phyloP scores from a whole-genome alignment of 2,113 vertebrate species.

The Elaphurus davidianus region DNA sequence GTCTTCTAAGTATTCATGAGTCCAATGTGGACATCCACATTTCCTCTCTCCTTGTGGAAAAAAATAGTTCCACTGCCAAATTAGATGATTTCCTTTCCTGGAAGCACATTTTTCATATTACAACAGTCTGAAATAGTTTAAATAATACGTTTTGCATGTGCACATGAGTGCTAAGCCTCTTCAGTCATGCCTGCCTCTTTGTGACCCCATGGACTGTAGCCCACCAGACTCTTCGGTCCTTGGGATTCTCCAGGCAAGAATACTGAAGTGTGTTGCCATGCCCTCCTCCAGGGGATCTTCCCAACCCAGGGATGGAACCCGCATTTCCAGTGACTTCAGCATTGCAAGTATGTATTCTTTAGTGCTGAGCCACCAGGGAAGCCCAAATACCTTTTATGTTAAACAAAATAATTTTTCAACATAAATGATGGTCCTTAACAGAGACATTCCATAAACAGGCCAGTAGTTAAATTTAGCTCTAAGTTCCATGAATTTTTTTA shows the following conservation, averaged over 20 bases:
- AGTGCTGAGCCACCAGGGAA: not conserved
- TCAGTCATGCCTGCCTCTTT: not conserved
- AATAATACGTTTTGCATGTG: not conserved
- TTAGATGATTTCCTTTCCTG: constrained; percentile 22
- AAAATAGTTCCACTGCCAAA: not conserved
- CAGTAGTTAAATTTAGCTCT: not conserved
- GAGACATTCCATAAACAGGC: not conserved
- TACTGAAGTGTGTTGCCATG: not conserved
- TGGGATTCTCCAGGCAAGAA: not conserved
- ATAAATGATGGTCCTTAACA: not conserved
- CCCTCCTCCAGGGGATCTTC: not conserved
- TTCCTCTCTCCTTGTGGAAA: not conserved
- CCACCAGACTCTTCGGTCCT: not conserved
- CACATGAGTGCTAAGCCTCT: not conserved
- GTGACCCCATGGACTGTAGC: not conserved
- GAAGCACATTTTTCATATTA: not conserved
- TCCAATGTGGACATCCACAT: not conserved
- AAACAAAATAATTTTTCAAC: constrained; percentile 26
- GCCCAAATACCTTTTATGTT: not conserved
- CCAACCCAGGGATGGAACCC: not conserved
- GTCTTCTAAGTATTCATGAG: constrained; percentile 26
- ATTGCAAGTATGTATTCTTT: not conserved
- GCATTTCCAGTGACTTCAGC: not conserved
- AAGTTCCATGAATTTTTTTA: not conserved
- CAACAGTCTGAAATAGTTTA: not conserved